Conservation (phyloP, 2,113 vertebrate species). For the Pheucticus melanocephalus region DNA sequence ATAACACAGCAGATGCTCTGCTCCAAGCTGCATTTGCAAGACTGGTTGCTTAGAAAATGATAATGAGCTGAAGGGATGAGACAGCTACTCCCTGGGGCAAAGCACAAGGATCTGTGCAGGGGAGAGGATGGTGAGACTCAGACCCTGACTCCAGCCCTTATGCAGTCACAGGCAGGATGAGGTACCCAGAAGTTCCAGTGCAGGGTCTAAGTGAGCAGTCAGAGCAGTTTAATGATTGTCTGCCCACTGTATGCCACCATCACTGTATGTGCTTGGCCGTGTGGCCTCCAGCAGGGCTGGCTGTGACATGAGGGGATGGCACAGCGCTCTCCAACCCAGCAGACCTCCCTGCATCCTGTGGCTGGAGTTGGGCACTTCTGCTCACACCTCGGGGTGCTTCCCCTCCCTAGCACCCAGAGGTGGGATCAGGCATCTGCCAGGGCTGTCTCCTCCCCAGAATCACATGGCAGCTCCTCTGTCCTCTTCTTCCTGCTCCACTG, state of each 20-base stretch:
- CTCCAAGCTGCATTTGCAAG: background rate
- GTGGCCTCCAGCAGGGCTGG: background rate
- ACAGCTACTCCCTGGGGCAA: background rate
- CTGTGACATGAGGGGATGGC: accelerated
- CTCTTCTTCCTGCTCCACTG: background rate
- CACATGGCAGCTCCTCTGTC: accelerated
- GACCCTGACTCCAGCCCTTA: background rate
- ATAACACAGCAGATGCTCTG: background rate
- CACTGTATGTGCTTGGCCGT: accelerated
- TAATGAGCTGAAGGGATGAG: background rate
- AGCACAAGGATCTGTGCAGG: background rate
- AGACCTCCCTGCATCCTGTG: accelerated
- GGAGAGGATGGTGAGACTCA: background rate
- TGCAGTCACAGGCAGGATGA: background rate
- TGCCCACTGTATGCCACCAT: background rate
- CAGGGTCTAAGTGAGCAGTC: background rate
- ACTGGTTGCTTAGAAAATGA: background rate
- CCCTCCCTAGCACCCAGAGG: background rate
- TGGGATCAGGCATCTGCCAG: background rate
- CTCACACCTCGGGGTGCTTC: accelerated
- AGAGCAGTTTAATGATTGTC: background rate
- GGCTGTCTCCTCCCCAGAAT: background rate
- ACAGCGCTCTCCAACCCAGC: accelerated
- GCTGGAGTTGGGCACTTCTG: accelerated
- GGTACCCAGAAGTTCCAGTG: background rate